A percentile compares a stretch with the other conserved stretches of the same genome.
Evolutionary conservation across 1,140 invertebrate species (phyloP).

Genomic region (Hyposmocoma kahamanoa): DNA sequence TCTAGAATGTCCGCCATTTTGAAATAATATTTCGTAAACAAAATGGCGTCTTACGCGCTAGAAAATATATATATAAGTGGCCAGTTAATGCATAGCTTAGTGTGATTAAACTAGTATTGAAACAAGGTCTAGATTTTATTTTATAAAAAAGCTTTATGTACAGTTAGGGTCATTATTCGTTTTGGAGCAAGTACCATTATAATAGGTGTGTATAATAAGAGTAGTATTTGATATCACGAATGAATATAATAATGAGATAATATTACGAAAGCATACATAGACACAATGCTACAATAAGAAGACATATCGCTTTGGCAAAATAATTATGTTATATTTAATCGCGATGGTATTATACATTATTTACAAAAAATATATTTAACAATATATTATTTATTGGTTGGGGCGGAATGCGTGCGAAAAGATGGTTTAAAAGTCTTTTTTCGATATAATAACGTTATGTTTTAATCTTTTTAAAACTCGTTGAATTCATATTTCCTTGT

Average conservation of each 20-base stretch:
- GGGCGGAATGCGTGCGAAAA: slow-evolving; percentile 8
- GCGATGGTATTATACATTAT: slow-evolving; percentile 22
- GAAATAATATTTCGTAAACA: slow-evolving; percentile 18
- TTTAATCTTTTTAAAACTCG: slow-evolving; percentile 17
- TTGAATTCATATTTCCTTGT: slow-evolving; percentile 4
- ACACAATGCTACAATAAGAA: slow-evolving; percentile 65
- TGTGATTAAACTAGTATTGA: slow-evolving; percentile 44
- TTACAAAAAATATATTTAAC: slow-evolving; percentile 20
- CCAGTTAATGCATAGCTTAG: slow-evolving; percentile 58
- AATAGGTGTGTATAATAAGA: slow-evolving; percentile 58
- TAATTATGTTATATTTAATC: slow-evolving; percentile 16
- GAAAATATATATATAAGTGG: slow-evolving; percentile 28
- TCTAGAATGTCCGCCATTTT: slow-evolving; percentile 36
- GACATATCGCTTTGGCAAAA: slow-evolving; percentile 69
- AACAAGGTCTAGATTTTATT: slow-evolving; percentile 61
- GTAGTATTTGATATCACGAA: slow-evolving; percentile 66
- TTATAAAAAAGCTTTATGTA: slow-evolving; percentile 67
- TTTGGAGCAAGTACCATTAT: slow-evolving; percentile 50
- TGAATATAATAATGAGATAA: slow-evolving; percentile 40
- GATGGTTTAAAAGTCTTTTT: slow-evolving; percentile 15
- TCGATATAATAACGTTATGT: slow-evolving; percentile 16
- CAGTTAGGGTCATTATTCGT: slow-evolving; percentile 59
- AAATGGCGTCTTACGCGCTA: slow-evolving; percentile 40
- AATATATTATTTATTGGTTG: slow-evolving; percentile 7
- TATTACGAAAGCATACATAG: slow-evolving; percentile 40